A percentile compares a stretch with the other conserved stretches of the same genome.
Conservation (phyloP, 1,140 invertebrate genomes). For the Brachionus paranguensis region DNA sequence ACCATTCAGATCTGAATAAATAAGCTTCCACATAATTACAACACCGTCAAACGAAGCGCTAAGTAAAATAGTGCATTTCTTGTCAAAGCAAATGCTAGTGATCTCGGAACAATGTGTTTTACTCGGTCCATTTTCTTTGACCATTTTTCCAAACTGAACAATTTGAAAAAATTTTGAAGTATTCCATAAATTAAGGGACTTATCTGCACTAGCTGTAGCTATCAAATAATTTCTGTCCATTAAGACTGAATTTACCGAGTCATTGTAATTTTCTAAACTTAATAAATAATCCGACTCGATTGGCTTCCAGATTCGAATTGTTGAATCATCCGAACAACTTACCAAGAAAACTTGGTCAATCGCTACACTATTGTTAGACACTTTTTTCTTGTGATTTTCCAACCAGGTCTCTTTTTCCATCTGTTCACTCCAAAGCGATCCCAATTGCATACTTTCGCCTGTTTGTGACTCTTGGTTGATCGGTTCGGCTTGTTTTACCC, state of each 20-base stretch:
- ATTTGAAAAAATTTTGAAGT: neutral
- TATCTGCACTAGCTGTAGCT: neutral
- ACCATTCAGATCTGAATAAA: neutral
- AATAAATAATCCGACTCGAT: constrained; percentile 20
- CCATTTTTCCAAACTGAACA: neutral
- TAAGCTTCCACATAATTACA: neutral
- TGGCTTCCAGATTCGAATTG: constrained; percentile 51
- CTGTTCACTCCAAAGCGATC: neutral
- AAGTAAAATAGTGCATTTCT: neutral
- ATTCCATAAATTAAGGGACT: neutral
- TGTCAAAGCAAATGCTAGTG: neutral
- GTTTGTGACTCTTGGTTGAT: neutral
- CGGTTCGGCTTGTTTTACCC: constrained; percentile 39
- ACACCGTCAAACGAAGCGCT: neutral
- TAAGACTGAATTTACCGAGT: neutral
- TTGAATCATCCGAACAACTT: constrained; percentile 51
- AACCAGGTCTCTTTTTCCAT: constrained; percentile 32
- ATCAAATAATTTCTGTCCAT: neutral
- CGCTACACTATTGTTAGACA: constrained; percentile 35
- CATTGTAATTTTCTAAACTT: constrained; percentile 7
- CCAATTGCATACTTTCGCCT: neutral
- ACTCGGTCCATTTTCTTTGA: neutral
- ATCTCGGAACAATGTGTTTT: constrained; percentile 4
- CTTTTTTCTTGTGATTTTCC: constrained; percentile 32
- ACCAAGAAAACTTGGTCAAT: constrained; percentile 48